These are phyloP conservation scores for Silvanus unidentatus DNA, from an alignment of 2,888 invertebrate species.

Conservation along the genomic window DNA sequence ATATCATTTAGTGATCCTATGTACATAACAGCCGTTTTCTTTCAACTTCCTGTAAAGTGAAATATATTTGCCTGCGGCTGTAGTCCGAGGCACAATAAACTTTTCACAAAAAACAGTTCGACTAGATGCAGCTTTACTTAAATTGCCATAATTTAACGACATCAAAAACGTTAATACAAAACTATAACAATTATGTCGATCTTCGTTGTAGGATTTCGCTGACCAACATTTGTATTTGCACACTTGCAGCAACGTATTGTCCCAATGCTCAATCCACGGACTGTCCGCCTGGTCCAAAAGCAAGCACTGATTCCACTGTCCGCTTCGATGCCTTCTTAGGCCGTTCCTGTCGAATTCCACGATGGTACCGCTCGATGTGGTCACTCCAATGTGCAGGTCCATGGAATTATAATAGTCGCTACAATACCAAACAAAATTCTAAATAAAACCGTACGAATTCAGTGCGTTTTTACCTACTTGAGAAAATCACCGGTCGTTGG, in stretches of 20 bases:
- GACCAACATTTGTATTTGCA: constrained; percentile 60
- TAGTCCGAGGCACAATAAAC: constrained; percentile 75
- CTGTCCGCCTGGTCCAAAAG: constrained; percentile 62
- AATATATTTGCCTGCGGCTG: constrained; percentile 79
- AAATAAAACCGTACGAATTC: background rate
- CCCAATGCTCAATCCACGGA: constrained; percentile 65
- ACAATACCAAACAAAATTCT: constrained; percentile 27
- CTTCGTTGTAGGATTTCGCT: constrained; percentile 65
- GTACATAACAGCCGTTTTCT: constrained; percentile 50
- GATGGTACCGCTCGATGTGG: constrained; percentile 71
- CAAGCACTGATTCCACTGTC: constrained; percentile 63
- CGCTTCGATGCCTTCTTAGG: constrained; percentile 51
- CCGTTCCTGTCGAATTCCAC: constrained; percentile 82
- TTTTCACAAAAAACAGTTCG: constrained; percentile 71
- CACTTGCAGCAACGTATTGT: constrained; percentile 58
- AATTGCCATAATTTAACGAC: constrained; percentile 62
- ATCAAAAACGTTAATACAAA: constrained; percentile 78
- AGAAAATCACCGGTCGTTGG: constrained; percentile 85
- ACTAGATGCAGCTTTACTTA: constrained; percentile 62
- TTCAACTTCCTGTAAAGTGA: constrained; percentile 70
- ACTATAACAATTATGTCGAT: constrained; percentile 76
- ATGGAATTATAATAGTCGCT: constrained; percentile 77
- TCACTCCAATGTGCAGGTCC: constrained; percentile 87
- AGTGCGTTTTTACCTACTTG: constrained; percentile 52
- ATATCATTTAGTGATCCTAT: constrained; percentile 30